Evolutionary conservation across 2,888 invertebrate species (phyloP), one percentile per base, ranked within the genome.

Genomic region (Coleophora flavipennella): DNA sequence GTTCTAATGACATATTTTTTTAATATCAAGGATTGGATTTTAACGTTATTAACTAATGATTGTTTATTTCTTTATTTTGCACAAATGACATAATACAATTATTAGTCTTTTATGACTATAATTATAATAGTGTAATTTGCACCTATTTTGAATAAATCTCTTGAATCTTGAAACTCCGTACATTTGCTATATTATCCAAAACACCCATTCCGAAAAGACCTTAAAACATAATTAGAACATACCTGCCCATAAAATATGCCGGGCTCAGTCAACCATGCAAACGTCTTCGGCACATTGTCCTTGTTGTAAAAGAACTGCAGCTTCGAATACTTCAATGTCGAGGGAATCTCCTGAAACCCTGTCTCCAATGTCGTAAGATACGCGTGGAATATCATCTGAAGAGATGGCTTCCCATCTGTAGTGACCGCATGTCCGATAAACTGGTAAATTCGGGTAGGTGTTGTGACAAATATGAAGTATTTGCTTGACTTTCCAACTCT

Each of bases 251-350:
- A 91, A 52, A 91, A 90, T 50, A 97, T 88, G 8, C 95, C 95
- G 20, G 91, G 89, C 53, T 92, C 94, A 12, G 93, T 93, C 55
- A 96, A 85, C 96, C 96, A 97, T 1, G 92, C 95, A 83, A 95
- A 94, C 2, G 89, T 88, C 57, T 90, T 91, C 0, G 96, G 95
- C 34, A 87, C 80, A 43, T 87, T 88, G 55, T 87, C 84, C 42
- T 86, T 86, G 51, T 89, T 89, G 40, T 91, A 91, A 76, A 88
- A 94, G 60, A 95, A 91, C 52, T 92, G 91, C 40, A 97, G 79
- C 59, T 90, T 90, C 0, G 96, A 95, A 69, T 92, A 92, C 40
- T 90, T 88, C 36, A 92, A 73, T 26, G 88, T 87, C 10, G 91
- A 92, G 14, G 91, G 90, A 36, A 92, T 87, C 62, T 93, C 91